phyloP scores from a whole-genome alignment of 2,797 vertebrate species.

The Podarcis siculus region DNA sequence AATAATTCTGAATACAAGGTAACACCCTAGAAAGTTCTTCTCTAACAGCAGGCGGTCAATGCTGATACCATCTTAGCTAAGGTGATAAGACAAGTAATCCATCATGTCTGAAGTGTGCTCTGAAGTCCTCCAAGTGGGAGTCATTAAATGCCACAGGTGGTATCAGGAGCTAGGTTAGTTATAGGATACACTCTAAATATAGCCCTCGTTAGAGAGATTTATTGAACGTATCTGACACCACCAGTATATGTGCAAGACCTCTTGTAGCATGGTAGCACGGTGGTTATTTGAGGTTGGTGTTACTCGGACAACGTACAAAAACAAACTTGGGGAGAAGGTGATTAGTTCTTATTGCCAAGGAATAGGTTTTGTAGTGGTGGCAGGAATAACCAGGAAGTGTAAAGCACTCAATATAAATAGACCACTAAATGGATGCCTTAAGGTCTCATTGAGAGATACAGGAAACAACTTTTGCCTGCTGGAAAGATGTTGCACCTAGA shows the following conservation, averaged over 20 bases:
- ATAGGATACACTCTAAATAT: constrained; percentile 62
- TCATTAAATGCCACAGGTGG: constrained; percentile 4
- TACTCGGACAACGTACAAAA: constrained; percentile 10
- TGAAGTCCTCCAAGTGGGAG: neutral
- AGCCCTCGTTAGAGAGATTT: constrained; percentile 45
- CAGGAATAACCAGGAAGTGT: neutral
- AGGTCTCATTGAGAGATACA: neutral
- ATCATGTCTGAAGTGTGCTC: constrained; percentile 2
- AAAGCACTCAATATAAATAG: neutral
- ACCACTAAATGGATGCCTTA: neutral
- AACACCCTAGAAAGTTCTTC: neutral
- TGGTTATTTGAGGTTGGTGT: constrained; percentile 26
- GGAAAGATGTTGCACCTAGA: neutral
- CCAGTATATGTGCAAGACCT: constrained; percentile 2
- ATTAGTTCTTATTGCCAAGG: neutral
- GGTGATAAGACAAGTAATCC: constrained; percentile 22
- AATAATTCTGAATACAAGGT: neutral
- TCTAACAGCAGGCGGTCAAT: neutral
- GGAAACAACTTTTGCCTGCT: neutral
- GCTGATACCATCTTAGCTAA: neutral
- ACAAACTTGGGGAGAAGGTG: constrained; percentile 12
- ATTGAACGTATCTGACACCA: constrained; percentile 38
- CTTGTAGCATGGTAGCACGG: neutral
- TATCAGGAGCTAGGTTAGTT: constrained; percentile 8
- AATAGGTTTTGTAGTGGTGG: neutral